Base-by-base conservation (phyloP, 2,888 invertebrate genomes). In the Phalera bucephala region DNA sequence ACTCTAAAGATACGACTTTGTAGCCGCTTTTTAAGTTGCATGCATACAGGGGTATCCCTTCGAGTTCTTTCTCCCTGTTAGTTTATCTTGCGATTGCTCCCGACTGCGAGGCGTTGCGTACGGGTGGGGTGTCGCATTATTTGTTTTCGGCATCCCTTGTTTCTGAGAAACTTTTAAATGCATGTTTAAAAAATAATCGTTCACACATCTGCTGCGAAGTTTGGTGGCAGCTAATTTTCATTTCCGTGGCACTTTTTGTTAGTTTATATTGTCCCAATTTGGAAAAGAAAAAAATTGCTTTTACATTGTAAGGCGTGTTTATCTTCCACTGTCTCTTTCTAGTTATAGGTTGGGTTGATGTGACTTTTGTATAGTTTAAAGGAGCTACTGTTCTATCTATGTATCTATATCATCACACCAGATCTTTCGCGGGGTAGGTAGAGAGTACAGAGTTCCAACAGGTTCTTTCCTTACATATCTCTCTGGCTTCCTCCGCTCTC, bases 1-100 rank as follows among this genome's bases (percentile, higher is more conserved):
- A 69, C 67, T 72, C 67, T 56, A 61, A 64, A 66, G 72, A 74
- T 71, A 68, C 65, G 61, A 64, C 65, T 71, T 70, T 64, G 66
- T 64, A 64, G 64, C 61, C 45, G 60, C 58, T 68, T 76, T 72
- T 70, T 68, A 67, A 71, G 59, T 65, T 61, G 57, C 55, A 52
- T 64, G 47, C 55, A 56, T 52, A 50, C 47, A 47, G 45, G 40
- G 45, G 40, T 45, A 52, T 55, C 49, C 53, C 53, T 54, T 48
- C 48, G 47, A 49, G 45, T 51, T 60, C 50, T 45, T 48, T 43
- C 47, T 53, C 53, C 48, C 50, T 59, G 52, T 65, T 67, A 62
- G 55, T 64, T 64, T 60, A 54, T 62, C 44, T 52, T 45, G 36
- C 33, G 48, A 51, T 46, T 40, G 58, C 48, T 51, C 50, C 56